Percentiles rank a stretch among this genome's conserved stretches.
Conservation (phyloP, 2,888 invertebrate species). For the Dyspetes luteomarginatus region DNA sequence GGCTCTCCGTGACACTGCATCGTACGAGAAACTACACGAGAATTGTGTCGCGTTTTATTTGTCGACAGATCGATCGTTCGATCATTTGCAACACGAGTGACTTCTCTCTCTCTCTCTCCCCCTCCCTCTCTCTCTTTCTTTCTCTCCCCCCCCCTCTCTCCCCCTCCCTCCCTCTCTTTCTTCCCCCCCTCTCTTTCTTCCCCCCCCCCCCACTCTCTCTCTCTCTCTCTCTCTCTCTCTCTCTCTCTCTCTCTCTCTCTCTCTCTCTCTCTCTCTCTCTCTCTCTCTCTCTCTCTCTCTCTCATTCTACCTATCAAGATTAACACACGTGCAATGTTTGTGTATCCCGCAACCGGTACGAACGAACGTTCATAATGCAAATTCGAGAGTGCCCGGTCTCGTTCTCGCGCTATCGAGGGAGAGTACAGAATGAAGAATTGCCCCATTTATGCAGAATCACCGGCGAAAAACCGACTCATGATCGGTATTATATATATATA, state of each 20-base stretch:
- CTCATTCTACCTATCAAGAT: too few relatives aligned
- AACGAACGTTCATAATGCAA: slow-evolving; percentile 16
- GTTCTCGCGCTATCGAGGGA: slow-evolving; percentile 13
- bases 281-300: background rate
- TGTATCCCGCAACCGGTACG: background rate
- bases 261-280: background rate
- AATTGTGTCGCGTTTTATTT: background rate
- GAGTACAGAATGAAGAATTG: slow-evolving; percentile 32
- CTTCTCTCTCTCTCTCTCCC: background rate
- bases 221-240: background rate
- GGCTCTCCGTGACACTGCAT: background rate
- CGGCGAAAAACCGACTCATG: background rate
- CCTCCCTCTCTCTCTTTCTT: background rate
- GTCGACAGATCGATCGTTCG: slow-evolving; percentile 18
- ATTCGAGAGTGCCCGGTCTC: slow-evolving; percentile 22
- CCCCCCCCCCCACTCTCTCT: background rate
- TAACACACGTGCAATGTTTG: too few relatives aligned
- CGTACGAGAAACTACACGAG: background rate
- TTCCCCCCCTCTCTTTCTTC: too few relatives aligned
- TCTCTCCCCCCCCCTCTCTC: background rate
- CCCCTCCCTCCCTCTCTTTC: background rate
- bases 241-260: background rate
- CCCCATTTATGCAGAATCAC: slow-evolving; percentile 23
- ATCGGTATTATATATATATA: background rate
- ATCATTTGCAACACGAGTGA: slow-evolving; percentile 9